Base-by-base conservation (phyloP, 2,113 vertebrate genomes). In the Pontoporia blainvillei region DNA sequence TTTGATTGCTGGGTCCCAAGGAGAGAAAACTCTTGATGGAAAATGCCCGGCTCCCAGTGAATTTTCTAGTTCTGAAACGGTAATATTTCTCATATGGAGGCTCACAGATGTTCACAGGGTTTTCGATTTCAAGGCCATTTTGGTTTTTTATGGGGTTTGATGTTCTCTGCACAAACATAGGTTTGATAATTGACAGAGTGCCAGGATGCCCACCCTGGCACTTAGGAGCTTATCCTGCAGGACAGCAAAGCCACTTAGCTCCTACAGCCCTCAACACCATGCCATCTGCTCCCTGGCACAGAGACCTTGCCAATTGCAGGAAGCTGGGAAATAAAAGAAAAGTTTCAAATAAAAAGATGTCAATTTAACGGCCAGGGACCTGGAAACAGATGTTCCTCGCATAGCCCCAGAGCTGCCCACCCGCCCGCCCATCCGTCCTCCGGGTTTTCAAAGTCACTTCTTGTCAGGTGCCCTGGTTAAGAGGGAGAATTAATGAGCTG, bases 401-500 rank as follows among this genome's bases (percentile, higher is more conserved):
- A 93, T 95, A 97, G 96, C 93, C 94, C 89, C 92, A 96, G 98
- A 98, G 98, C 96, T 96, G 97, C 96, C 96, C 93, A 92, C 69
- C 73, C 64, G 62, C 95, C 92, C 49, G 23, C 96, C 96, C 97
- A 95, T 98, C 98, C 98, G 91, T 98, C 97, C 98, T 98, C 98
- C 97, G 83, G 97, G 97, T 98, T 99, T 99, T 98, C 98, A 98
- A 98, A 99, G 98, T 98, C 98, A 98, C 98, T 98, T 98, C 98
- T 98, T 99, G 98, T 99, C 98, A 98, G 98, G 98, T 98, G 98
- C 98, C 98, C 98, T 98, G 98, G 98, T 98, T 98, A 98, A 98
- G 98, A 98, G 98, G 98, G 97, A 98, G 98, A 99, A 99, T 99
- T 98, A 99, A 99, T 98, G 99, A 99, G 98, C 98, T 99, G 98